Evolutionary conservation across 2,888 invertebrate species (phyloP), one percentile per base, ranked within the genome.

Genomic region (Drosophila pegasa): DNA sequence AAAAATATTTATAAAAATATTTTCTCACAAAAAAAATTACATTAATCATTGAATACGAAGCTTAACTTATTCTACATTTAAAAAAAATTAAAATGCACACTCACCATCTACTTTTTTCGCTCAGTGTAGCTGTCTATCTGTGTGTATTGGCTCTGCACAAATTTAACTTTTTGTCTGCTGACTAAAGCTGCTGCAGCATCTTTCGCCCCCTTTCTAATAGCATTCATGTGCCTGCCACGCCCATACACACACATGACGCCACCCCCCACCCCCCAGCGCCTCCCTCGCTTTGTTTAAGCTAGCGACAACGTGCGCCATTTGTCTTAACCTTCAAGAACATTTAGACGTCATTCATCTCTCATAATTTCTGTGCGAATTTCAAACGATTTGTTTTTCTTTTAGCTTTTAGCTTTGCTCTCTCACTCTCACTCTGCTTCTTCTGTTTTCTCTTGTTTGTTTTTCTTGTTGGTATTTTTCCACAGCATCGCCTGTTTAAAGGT

Each of bases 301-400:
- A 62, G 67, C 70, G 78, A 67, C 79, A 81, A 71, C 74, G 63
- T 74, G 63, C 63, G 75, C 73, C 75, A 83, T 89, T 87, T 86
- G 81, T 86, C 81, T 83, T 88, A 89, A 86, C 87, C 87, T 89
- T 87, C 86, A 77, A 71, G 72, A 76, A 62, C 83, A 81, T 88
- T 87, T 81, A 86, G 89, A 87, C 87, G 87, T 87, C 87, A 87
- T 89, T 79, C 88, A 89, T 86, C 67, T 89, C 77, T 78, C 86
- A 88, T 85, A 80, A 85, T 78, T 87, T 80, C 33, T 51, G 54
- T 60, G 77, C 70, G 70, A 78, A 80, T 73, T 59, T 33, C 59
- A 68, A 71, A 56, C 68, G 69, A 78, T 75, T 81, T 78, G 78
- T 69, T 75, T 62, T 77, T 74, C 22, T 60, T 68, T 68, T 55